Evolutionary conservation across 2,888 invertebrate genomes (phyloP).

Genomic region (Tetramorium bicarinatum): DNA sequence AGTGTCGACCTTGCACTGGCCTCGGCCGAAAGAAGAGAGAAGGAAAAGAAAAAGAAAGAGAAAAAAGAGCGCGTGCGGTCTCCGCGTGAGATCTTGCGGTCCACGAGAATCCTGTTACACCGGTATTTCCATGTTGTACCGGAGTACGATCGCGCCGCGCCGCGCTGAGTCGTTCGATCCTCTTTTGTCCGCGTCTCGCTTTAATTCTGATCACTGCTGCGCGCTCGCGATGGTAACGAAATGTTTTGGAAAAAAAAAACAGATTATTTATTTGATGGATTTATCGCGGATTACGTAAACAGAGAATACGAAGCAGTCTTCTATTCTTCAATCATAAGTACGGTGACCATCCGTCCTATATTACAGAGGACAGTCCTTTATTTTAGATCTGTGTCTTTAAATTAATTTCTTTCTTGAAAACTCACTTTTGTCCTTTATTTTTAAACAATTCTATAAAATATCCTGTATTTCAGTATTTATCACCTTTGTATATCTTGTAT

Average conservation of each 20-base stretch:
- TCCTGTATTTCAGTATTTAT: too few relatives aligned
- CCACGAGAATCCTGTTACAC: conserved; percentile 82
- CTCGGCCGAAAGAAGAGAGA: conserved; percentile 71
- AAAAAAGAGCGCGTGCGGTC: conserved; percentile 52
- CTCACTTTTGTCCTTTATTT: too few relatives aligned
- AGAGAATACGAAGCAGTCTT: neutral
- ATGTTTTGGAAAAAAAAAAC: neutral
- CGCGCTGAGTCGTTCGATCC: neutral
- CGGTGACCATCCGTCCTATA: too few relatives aligned
- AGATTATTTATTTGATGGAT: neutral
- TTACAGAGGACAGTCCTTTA: too few relatives aligned
- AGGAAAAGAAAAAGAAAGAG: conserved; percentile 57
- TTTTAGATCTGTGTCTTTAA: too few relatives aligned
- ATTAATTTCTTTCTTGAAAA: too few relatives aligned
- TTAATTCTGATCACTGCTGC: conserved; percentile 7
- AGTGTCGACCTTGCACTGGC: conserved; percentile 78
- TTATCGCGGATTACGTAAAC: neutral
- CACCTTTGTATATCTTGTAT: too few relatives aligned
- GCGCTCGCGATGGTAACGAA: neutral
- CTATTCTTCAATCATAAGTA: too few relatives aligned
- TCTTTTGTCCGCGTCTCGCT: conserved; percentile 60
- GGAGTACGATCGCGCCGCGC: conserved; percentile 60
- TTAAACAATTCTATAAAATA: too few relatives aligned
- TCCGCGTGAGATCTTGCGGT: conserved; percentile 78
- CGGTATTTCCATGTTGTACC: conserved; percentile 78